A percentile compares a stretch with the other conserved stretches of the same genome.
These are phyloP conservation scores for Astropecten irregularis DNA, from an alignment of 53 echinoderm and acorn worm genomes.

Conservation along the genomic window DNA sequence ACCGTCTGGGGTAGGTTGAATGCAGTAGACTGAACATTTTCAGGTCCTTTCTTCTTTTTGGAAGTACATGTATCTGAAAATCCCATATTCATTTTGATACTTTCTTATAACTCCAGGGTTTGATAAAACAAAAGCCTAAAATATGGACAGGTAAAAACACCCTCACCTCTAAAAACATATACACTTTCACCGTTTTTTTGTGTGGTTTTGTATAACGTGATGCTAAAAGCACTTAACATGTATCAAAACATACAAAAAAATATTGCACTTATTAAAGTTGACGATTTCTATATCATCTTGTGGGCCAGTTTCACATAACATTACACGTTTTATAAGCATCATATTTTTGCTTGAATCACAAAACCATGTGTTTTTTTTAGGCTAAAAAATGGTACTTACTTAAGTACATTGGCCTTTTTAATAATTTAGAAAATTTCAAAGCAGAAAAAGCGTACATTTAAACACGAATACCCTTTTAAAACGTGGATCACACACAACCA, in stretches of 20 bases:
- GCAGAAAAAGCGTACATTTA: background rate
- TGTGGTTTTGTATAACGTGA: no score
- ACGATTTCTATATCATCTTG: background rate
- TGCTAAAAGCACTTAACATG: no score
- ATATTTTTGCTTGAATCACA: background rate
- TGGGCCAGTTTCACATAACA: background rate
- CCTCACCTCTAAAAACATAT: no score
- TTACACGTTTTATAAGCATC: background rate
- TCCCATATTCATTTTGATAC: no score
- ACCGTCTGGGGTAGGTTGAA: no score
- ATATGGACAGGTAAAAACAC: no score
- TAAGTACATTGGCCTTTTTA: background rate
- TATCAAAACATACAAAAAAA: conserved; percentile 1
- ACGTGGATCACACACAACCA: conserved; percentile 27
- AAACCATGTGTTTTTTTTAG: background rate
- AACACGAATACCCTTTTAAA: background rate
- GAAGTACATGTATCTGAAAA: no score
- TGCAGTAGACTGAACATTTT: no score
- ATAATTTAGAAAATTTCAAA: background rate
- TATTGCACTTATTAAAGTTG: background rate
- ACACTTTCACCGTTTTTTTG: no score
- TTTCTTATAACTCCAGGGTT: no score
- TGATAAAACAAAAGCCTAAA: no score
- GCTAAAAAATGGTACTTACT: background rate
- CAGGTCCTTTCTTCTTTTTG: no score